Evolutionary conservation across 2,113 vertebrate species (phyloP).

Genomic region (Calypte anna): DNA sequence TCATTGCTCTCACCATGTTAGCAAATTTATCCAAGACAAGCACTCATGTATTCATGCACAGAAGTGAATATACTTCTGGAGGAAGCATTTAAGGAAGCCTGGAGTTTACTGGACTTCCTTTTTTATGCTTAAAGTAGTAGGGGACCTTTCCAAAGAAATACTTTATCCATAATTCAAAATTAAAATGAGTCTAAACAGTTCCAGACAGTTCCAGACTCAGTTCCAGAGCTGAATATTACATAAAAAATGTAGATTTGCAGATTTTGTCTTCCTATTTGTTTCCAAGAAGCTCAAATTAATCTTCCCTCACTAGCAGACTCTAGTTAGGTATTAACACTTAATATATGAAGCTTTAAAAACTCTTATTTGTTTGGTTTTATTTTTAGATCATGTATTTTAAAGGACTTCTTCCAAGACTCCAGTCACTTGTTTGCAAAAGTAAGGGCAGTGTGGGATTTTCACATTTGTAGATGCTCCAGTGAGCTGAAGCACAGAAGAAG

Average conservation of each 20-base stretch:
- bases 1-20: not conserved
- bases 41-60: not conserved
- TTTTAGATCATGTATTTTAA: not conserved
- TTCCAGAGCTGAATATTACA: not conserved
- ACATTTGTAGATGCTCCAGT: not conserved
- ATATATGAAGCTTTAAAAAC: not conserved
- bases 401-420: not conserved
- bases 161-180: not conserved
- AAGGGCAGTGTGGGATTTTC: not conserved
- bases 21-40: constrained; percentile 9
- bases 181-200: not conserved
- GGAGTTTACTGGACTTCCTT: not conserved
- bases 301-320: not conserved
- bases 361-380: not conserved
- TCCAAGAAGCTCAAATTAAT: not conserved
- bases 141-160: not conserved
- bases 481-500: not conserved
- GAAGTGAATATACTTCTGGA: not conserved
- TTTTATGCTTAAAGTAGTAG: not conserved
- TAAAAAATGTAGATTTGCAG: not conserved
- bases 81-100: not conserved
- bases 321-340: not conserved
- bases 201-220: too few relatives aligned
- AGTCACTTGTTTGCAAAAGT: not conserved
- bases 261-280: not conserved